Evolutionary conservation across 2,113 vertebrate species (phyloP), one percentile per base, ranked within the genome.

Genomic region (Corythaixoides concolor): DNA sequence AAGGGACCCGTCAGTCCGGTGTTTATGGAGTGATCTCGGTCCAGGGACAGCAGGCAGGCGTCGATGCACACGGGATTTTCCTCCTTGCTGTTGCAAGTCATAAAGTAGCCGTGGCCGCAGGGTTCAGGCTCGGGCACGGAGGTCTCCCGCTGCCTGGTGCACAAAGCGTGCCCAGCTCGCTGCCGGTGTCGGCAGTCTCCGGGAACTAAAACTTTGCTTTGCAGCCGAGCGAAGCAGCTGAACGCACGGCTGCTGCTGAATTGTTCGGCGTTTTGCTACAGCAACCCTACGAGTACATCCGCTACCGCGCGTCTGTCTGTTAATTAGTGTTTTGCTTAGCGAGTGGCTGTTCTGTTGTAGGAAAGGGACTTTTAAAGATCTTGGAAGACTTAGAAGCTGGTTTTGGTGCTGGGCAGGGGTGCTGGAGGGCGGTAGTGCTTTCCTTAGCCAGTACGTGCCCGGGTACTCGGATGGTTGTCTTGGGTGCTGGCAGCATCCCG

Each of bases 41-140:
- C 66, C 9, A 8, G 43, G 82, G 63, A 11, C 5, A 6, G n/a
- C 47, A 26, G 13, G 43, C 33, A 27, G 79, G n/a, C 1, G 0
- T 3, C 12, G 1, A 7, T 6, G 43, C 73, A 4, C 20, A 4
- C 49, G 53, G 55, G 63, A 4, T 90, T 76, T 79, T 76, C 37
- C 64, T 39, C 32, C 56, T 76, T 74, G 52, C 50, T 30, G 1
- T 52, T 37, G 60, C 50, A 43, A 5, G 67, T 26, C 5, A 0
- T 49, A 17, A 30, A 27, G 67, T 4, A 52, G 53, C 70, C 2
- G 0, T 12, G 35, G 72, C 33, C 53, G 62, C 0, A 6, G 53
- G n/a, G 28, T 27, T 63, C 0, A 2, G 45, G 58, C 37, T 81
- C 0, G 0, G 56, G 56, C 77, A 14, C 1, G 0, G 50, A 11